A percentile compares a stretch with the other conserved stretches of the same genome.
These are phyloP conservation scores for Eucera pruinosa DNA, from an alignment of 2,888 invertebrate species.

Conservation along the genomic window DNA sequence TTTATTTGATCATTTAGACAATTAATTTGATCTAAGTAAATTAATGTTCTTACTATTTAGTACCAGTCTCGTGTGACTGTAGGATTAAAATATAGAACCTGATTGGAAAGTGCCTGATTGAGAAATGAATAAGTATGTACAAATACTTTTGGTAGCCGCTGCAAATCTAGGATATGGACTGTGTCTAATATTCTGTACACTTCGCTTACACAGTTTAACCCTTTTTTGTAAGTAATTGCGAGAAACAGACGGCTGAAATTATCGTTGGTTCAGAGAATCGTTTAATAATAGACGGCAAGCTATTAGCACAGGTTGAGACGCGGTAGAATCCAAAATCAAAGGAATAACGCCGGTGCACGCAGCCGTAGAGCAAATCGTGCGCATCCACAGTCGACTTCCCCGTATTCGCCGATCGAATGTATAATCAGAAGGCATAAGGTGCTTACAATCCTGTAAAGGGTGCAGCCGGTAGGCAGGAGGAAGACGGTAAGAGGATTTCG, in stretches of 20 bases:
- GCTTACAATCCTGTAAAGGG: slow-evolving; percentile 58
- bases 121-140: too few species aligned
- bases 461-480: slow-evolving; percentile 28
- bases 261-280: slow-evolving; percentile 20
- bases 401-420: slow-evolving; percentile 51
- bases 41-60: too few species aligned
- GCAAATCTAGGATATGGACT: too few species aligned
- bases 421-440: slow-evolving; percentile 63
- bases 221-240: too few species aligned
- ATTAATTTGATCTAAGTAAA: too few species aligned
- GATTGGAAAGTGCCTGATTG: too few species aligned
- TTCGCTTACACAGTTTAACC: too few species aligned
- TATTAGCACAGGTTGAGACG: neutral
- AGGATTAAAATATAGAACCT: too few species aligned
- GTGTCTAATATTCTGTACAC: too few species aligned
- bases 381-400: neutral
- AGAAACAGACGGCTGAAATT: slow-evolving; percentile 18
- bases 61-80: too few species aligned
- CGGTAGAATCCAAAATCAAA: slow-evolving; percentile 44
- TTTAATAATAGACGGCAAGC: slow-evolving; percentile 29
- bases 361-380: neutral
- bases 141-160: too few species aligned
- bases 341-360: slow-evolving; percentile 3
- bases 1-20: too few species aligned
- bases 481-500: slow-evolving; percentile 66